Evolutionary conservation across 2,113 vertebrate genomes (phyloP), one percentile per base, ranked within the genome.

Genomic region (Mustela nigripes): DNA sequence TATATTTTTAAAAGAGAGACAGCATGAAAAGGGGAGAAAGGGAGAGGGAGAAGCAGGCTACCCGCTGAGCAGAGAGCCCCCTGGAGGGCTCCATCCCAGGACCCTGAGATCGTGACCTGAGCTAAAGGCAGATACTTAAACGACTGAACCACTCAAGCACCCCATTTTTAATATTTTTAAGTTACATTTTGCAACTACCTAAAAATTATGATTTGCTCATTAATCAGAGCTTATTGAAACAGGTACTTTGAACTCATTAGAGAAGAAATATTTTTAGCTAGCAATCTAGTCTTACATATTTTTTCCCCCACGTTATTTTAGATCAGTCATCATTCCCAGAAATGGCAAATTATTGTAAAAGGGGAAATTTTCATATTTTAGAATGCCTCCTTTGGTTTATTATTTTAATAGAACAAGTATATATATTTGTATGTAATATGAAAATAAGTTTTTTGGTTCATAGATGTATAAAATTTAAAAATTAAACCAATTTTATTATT

Each of bases 161-260:
- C 53, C 53, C 53, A 56, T 16, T 56, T 56, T 56, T 56, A 18
- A 56, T 12, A 65, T 65, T 65, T 65, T 65, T 65, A 65, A 65
- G 63, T 65, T 65, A 65, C 15, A 24, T 87, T 87, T 73, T 88
- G 12, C 33, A 96, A 19, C 67, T 63, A 79, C 53, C 36, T 69
- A 42, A 88, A 78, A 91, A 76, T 82, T 53, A 24, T 92, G 48
- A 69, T 67, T 53, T 53, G 24, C 71, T 67, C 84, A 85, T 91
- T 91, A 84, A 85, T 79, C 50, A 39, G n/a, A 91, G 48, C 26
- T 73, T 78, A 31, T 69, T 79, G 62, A 95, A 91, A 18, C 48
- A 94, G 33, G n/a, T 71, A 71, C 33, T 53, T 80, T 88, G 74
- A 89, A 85, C 42, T 60, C 22, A 31, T 60, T 88, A 24, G 81